A percentile compares a stretch with the other conserved stretches of the same genome.
Conservation (phyloP, 2,888 invertebrate species). For the Hemithea aestivaria region DNA sequence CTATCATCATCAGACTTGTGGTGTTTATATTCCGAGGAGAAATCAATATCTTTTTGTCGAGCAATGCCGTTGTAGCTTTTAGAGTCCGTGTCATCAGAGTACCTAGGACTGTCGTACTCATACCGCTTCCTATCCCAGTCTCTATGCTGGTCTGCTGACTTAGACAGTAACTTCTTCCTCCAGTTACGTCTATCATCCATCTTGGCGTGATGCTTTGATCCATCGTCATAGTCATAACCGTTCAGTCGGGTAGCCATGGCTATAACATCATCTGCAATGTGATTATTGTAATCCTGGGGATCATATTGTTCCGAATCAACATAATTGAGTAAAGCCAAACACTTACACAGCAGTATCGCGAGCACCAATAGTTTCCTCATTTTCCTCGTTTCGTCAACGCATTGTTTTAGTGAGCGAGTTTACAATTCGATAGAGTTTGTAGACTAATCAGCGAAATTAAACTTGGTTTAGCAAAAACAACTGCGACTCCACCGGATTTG, state of each 20-base stretch:
- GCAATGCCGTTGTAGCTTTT: slow-evolving; percentile 40
- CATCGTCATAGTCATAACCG: slow-evolving; percentile 62
- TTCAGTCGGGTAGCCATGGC: slow-evolving; percentile 43
- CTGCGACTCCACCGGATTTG: slow-evolving; percentile 41
- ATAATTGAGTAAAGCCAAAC: slow-evolving; percentile 23
- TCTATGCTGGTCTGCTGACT: slow-evolving; percentile 49
- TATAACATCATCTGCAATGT: slow-evolving; percentile 59
- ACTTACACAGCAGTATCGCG: slow-evolving; percentile 66
- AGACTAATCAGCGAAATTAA: slow-evolving; percentile 41
- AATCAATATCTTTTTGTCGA: slow-evolving; percentile 43
- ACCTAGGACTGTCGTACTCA: slow-evolving; percentile 49
- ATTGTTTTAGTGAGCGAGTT: slow-evolving; percentile 35
- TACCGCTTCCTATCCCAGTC: slow-evolving; percentile 51
- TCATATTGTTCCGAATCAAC: slow-evolving; percentile 19
- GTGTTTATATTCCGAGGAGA: slow-evolving; percentile 36
- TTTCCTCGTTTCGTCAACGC: slow-evolving; percentile 29
- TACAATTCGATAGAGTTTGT: slow-evolving; percentile 37
- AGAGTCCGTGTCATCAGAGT: slow-evolving; percentile 47
- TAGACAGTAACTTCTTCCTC: slow-evolving; percentile 57
- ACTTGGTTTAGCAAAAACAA: slow-evolving; percentile 40
- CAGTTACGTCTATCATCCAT: slow-evolving; percentile 60
- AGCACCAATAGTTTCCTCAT: slow-evolving; percentile 63
- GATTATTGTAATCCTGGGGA: slow-evolving; percentile 22
- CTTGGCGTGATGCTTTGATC: slow-evolving; percentile 49
- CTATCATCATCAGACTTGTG: slow-evolving; percentile 53